Base-by-base conservation (phyloP, 2,888 invertebrate species). In the Cheiracanthium punctorium region DNA sequence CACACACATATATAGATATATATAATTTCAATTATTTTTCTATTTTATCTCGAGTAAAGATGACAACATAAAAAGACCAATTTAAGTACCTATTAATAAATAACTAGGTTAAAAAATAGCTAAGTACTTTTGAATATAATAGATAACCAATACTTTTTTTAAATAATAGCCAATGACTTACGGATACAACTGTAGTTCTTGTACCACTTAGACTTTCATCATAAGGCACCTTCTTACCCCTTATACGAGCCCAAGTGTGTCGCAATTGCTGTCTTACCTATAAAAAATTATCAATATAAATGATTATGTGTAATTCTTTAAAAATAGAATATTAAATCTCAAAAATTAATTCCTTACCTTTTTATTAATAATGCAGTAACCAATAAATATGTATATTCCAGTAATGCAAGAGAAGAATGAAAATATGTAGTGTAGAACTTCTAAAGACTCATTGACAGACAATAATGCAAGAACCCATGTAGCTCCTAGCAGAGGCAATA, bases 381-480 rank as follows among this genome's bases (percentile, higher is more conserved):
- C 97, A 24, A 96, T 93, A 64, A 97, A 93, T 74, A 97, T 95
- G 90, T 96, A 97, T 33, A 95, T 93, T 0, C 97, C 96, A 91
- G 97, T 97, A 24, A 95, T 90, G 0, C 96, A 93, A 0, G 96
- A 95, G 10, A 96, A 94, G 0, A 94, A 93, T 0, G 96, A 96
- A 77, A 97, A 94, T 88, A 95, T 93, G 43, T 96, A 95, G 87
- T 96, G 95, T 7, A 98, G 93, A 67, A 94, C 93, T 90, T 95
- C 93, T 89, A 95, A 93, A 90, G 94, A 94, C 91, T 95, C 96
- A 33, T 95, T 96, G 43, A 95, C 96, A 14, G 95, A 95, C 90
- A 95, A 93, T 84, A 96, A 94, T 87, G 95, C 96, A 90, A 95
- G 93, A 89, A 97, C 95, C 97, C 98, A 98, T 85, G 96, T 95